Evolutionary conservation across 1,140 invertebrate species (phyloP), one percentile per base, ranked within the genome.

Genomic region (Branchinecta lynchi): DNA sequence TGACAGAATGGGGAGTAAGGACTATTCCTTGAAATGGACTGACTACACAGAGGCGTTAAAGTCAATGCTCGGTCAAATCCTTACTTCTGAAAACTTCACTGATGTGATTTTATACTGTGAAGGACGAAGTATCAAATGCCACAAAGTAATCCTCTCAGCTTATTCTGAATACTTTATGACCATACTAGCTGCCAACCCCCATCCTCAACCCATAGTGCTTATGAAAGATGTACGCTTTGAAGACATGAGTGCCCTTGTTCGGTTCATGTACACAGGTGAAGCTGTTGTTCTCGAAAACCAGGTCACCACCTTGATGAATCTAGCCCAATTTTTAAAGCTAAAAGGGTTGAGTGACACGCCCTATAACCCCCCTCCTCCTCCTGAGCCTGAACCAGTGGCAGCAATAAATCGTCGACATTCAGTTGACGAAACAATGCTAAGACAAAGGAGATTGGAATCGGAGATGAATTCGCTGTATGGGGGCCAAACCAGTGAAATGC

Each of bases 1-100:
- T 32, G 32, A 32, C 32, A 32, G 32, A 2, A 60, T 60, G 51
- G 51, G 51, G 17, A 60, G 51, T 20, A 60, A 60, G 51, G 51
- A 60, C 51, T 60, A 60, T 60, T 12, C 51, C 3, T 60, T 60
- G 17, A 60, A 60, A 60, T 60, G 51, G 51, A 60, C 51, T 6
- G 51, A 60, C 51, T 60, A 60, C 17, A 60, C 51, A 60, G 51
- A 60, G 51, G 51, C 51, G 2, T 20, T 60, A 12, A 60, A 60
- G 51, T 60, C 51, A 12, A 60, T 60, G 51, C 51, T 60, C 12
- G 51, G 51, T 60, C 51, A 60, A 60, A 60, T 60, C 17, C 51
- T 60, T 6, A 15, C 51, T 60, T 15, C 51, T 15, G 51, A 60
- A 20, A 60, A 20, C 17, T 60, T 60, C 17, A 60, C 51, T 15